Conservation (phyloP, 2,797 vertebrate genomes). For the Sebastes iracundus region DNA sequence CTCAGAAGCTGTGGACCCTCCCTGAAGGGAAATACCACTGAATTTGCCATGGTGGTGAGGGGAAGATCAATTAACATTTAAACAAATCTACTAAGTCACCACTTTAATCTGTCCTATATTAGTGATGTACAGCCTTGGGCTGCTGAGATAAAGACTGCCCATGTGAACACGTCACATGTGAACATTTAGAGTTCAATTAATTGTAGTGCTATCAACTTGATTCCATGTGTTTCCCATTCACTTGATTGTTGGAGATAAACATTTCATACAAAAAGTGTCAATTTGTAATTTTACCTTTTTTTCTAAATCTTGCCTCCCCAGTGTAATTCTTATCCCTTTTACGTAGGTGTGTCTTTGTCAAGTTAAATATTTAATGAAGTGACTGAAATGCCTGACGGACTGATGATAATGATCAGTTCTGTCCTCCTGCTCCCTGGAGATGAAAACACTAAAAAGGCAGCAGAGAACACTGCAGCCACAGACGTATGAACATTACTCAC, state of each 20-base stretch:
- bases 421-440: too few species aligned
- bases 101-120: background rate
- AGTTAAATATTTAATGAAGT: background rate
- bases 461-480: too few species aligned
- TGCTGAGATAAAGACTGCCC: background rate
- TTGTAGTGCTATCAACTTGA: background rate
- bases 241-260: background rate
- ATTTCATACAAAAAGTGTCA: background rate
- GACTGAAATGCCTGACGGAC: background rate
- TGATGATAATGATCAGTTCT: too few species aligned
- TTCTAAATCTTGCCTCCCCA: too few species aligned
- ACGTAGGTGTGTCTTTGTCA: too few species aligned
- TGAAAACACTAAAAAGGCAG: too few species aligned
- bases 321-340: too few species aligned
- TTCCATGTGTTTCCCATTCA: background rate
- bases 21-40: constrained; percentile 7
- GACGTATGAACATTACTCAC: too few species aligned
- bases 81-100: background rate
- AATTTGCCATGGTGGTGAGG: background rate
- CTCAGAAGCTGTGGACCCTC: background rate
- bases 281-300: background rate
- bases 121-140: background rate
- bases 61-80: constrained; percentile 7
- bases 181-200: background rate
- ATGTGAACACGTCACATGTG: background rate